Evolutionary conservation across 92 coral and sea anemone genomes (phyloP).

Genomic region (Zoanthus sansibaricus): DNA sequence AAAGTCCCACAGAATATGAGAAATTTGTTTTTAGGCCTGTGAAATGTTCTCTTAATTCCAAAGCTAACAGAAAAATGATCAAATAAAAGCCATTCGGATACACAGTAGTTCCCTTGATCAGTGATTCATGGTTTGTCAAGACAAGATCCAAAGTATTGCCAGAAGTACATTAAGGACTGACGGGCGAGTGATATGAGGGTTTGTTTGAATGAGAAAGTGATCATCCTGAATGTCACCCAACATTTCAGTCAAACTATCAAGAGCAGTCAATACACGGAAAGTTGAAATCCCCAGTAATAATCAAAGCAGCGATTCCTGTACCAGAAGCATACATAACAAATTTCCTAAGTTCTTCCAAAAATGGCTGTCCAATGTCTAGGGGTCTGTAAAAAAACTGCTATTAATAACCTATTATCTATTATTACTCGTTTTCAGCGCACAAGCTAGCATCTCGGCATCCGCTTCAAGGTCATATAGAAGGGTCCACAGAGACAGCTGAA

Average conservation of each 20-base stretch:
- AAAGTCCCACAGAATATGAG: slow-evolving; percentile 58
- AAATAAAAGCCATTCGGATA: slow-evolving; percentile 30
- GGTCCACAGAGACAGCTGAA: no score
- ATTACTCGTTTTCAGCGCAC: no score
- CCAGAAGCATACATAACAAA: neutral
- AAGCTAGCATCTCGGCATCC: no score
- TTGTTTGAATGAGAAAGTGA: slow-evolving; percentile 54
- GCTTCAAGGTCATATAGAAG: no score
- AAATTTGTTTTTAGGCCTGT: slow-evolving; percentile 49
- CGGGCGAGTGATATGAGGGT: slow-evolving; percentile 40
- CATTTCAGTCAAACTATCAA: slow-evolving; percentile 8
- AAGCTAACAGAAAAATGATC: slow-evolving; percentile 49
- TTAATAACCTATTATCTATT: no score
- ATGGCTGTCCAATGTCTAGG: slow-evolving; percentile 23
- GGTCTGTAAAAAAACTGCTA: neutral
- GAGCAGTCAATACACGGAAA: slow-evolving; percentile 32
- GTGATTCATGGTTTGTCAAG: slow-evolving; percentile 7
- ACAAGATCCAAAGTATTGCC: slow-evolving; percentile 25
- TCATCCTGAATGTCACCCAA: slow-evolving; percentile 37
- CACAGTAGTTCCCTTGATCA: slow-evolving; percentile 45
- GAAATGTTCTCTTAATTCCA: slow-evolving; percentile 47
- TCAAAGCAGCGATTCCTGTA: neutral
- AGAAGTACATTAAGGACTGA: neutral
- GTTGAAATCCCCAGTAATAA: slow-evolving; percentile 25
- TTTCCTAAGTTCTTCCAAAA: neutral